Evolutionary conservation across 1,140 invertebrate genomes (phyloP), one percentile per base, ranked within the genome.

Genomic region (Schlechtendalia chinensis): DNA sequence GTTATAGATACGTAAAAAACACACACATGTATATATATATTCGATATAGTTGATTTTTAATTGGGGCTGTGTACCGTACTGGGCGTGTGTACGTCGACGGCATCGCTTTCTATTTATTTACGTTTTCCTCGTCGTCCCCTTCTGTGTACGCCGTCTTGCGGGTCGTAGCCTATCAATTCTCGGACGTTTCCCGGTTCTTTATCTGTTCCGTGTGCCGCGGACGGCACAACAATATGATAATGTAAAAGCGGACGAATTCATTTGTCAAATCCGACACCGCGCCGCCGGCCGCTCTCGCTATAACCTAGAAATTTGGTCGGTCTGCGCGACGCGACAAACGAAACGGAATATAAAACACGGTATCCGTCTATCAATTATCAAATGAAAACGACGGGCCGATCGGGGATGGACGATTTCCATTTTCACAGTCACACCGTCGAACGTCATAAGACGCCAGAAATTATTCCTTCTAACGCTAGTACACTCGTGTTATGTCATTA

Each of bases 321-420:
- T 14, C 72, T 53, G 50, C 54, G 32, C 32, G 14, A 12, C 63
- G 12, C 72, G 27, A 22, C 72, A 58, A n/a, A 56, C 24, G 27
- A 74, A 74, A 74, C n/a, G 50, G 71, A 56, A 75, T 58, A 53
- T 56, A 75, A 75, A 75, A 75, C 58, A 47, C n/a, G n/a, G 22
- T 45, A 67, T 45, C 47, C 47, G 53, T 54, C 12, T 54, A 19
- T 54, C 63, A 14, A n/a, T 65, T 65, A 39, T n/a, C 29, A 8
- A 19, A 65, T 11, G n/a, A n/a, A 10, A 19, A 54, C 53, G 17
- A 19, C 19, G 0, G 19, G 5, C 63, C 2, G 19, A 39, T 39
- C 5, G 58, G 14, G n/a, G 19, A 5, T 47, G 65, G 11, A 5
- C 45, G 39, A 45, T 67, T 67, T 67, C n/a, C 65, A 67, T 67